Conservation (phyloP, 2,797 vertebrate species). For the Sebastes vulpes region DNA sequence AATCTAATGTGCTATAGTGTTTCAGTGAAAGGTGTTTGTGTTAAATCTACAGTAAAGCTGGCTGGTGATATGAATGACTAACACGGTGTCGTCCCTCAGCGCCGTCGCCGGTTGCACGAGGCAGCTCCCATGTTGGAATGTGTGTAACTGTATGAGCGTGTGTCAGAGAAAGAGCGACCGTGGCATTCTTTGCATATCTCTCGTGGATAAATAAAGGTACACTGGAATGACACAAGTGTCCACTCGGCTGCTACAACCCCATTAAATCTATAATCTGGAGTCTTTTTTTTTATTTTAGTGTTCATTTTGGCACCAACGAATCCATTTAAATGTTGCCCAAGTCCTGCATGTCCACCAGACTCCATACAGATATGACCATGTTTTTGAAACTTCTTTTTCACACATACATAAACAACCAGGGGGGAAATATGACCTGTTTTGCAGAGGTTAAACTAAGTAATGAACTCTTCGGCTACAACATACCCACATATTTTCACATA, state of each 20-base stretch:
- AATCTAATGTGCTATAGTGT: neutral
- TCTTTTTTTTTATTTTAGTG: neutral
- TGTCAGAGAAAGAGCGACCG: constrained; percentile 22
- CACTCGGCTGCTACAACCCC: neutral
- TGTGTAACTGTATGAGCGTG: constrained; percentile 11
- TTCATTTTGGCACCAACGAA: neutral
- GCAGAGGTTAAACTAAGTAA: too few relatives aligned
- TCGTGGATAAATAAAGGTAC: constrained; percentile 60
- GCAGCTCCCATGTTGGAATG: constrained; percentile 38
- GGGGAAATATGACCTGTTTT: neutral
- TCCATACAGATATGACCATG: neutral
- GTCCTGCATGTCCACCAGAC: neutral
- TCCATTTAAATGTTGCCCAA: neutral
- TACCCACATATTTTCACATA: neutral
- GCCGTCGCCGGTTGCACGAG: neutral
- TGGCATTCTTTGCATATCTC: constrained; percentile 61
- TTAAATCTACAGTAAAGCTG: neutral
- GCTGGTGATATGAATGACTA: neutral
- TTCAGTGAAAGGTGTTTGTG: neutral
- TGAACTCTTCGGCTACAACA: neutral
- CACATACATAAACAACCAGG: neutral
- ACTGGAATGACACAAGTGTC: neutral
- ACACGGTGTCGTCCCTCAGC: neutral
- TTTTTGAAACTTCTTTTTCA: neutral
- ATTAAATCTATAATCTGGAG: neutral